These are phyloP conservation scores for Pristionchus entomophagus DNA, from an alignment of 2,888 invertebrate genomes.

Conservation along the genomic window DNA sequence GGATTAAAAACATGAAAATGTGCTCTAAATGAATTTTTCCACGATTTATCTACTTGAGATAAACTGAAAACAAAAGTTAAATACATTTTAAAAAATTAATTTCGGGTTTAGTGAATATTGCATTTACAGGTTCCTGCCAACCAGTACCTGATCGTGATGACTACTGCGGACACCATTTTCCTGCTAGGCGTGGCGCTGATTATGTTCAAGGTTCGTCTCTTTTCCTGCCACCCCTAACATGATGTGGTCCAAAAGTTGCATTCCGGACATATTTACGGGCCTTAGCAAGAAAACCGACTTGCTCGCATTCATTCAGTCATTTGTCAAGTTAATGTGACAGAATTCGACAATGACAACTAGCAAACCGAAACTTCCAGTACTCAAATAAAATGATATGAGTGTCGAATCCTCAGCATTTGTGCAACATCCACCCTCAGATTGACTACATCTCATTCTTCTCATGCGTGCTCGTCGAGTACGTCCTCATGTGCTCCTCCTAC, in stretches of 20 bases:
- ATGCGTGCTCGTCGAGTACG: slow-evolving; percentile 73
- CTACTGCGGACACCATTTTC: slow-evolving; percentile 71
- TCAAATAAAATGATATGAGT: neutral
- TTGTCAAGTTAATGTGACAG: neutral
- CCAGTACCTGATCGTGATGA: slow-evolving; percentile 73
- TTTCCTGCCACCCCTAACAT: too few relatives aligned
- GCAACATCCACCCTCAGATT: slow-evolving; percentile 55
- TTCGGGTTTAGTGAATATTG: too few relatives aligned
- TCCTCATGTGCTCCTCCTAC: slow-evolving; percentile 72
- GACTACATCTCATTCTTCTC: slow-evolving; percentile 69
- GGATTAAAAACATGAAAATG: too few relatives aligned
- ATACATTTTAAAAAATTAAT: too few relatives aligned
- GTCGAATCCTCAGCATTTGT: too few relatives aligned
- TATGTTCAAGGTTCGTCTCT: slow-evolving; percentile 63
- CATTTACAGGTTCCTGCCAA: slow-evolving; percentile 72
- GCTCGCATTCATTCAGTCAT: neutral
- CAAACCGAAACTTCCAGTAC: neutral
- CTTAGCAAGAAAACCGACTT: neutral
- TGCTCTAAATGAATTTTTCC: too few relatives aligned
- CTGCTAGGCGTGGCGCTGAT: slow-evolving; percentile 68
- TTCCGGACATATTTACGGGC: neutral
- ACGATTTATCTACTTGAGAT: too few relatives aligned
- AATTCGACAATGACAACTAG: neutral
- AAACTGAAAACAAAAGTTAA: too few relatives aligned
- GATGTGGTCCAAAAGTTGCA: too few relatives aligned